Base-by-base conservation (phyloP, 1,140 invertebrate genomes). In the Condylostylus longicornis region DNA sequence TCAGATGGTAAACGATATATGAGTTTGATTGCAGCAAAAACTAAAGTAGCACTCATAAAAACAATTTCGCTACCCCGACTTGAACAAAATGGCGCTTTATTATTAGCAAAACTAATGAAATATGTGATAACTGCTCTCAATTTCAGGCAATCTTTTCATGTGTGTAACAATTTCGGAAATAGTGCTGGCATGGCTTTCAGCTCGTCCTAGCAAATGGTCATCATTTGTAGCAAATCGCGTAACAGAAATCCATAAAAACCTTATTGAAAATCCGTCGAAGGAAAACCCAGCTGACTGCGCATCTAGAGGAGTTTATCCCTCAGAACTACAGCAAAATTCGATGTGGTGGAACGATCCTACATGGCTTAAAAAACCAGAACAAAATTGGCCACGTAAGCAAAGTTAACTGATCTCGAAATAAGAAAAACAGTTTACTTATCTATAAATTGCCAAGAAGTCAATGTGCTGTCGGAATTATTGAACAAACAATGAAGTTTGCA, bases 151-250 rank as follows among this genome's bases (percentile, higher is more conserved):
- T 19, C 14, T 2, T 4, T 5, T 27, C 5, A 17, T 23, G 12
- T 37, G 22, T 19, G 42, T 44, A 44, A 46, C 51, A 2, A 61
- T 64, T 48, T 61, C 55, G 0, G 52, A 38, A 12, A 50, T 61
- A 13, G 50, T 46, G 2, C 41, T 64, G 6, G 19, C 37, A 10
- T 65, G 60, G 60, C 37, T 65, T 4, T 25, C 37, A 36, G 38
- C 33, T 12, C 18, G 41, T 18, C 29, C 53, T 5, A 37, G 40
- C 8, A 37, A 31, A 22, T 54, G 47, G 45, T 49, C 54, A 44
- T 44, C 43, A 12, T 61, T 54, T 40, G 49, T 63, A 7, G 48
- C 45, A 15, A 61, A 63, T 42, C 35, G 54, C 35, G 52, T 62
- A 5, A 22, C 41, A 9, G 33, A 54, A 41, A 58, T 63, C 33